Evolutionary conservation across 2,113 vertebrate species (phyloP), one percentile per base, ranked within the genome.

Genomic region (Danionella cerebrum): DNA sequence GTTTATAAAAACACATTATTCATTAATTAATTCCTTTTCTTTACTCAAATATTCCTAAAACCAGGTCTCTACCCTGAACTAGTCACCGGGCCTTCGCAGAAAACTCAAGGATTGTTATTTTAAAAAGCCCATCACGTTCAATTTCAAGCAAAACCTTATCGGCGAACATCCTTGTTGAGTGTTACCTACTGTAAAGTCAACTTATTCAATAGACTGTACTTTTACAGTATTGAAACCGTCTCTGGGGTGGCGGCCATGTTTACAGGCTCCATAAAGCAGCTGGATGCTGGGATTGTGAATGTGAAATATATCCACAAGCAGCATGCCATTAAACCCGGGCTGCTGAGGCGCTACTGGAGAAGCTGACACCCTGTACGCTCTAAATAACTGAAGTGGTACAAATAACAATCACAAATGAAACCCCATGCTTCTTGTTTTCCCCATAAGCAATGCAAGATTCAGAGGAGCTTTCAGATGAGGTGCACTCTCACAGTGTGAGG

Each of bases 191-290:
- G 29, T 33, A 9, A 33, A 33, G 29, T 33, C 9, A 33, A 33
- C 29, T 6, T 5, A 33, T 33, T 33, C 9, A 3, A 5, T 6
- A 33, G 5, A 33, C 5, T 1, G 9, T 33, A 3, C 5, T 33
- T 33, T 33, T 33, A 33, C 29, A 33, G 39, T 14, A 41, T 10
- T n/a, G 11, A 41, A 41, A 41, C 4, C n/a, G 9, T 11, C 24
- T 16, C 35, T 48, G 47, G 36, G 8, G 21, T 45, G 31, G 42
- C 47, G 41, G 31, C 62, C 21, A 55, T 50, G 55, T 74, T 76
- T 71, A 68, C 66, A 65, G 48, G 68, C 60, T 35, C 59, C 41
- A 65, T 74, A 77, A 70, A 74, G 66, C 77, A 68, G 74, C 69
- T 70, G 77, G 66, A 31, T 21, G 14, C 41, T 51, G 70, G 47